Percentiles rank a stretch among this genome's conserved stretches.
Evolutionary conservation across 1,140 invertebrate species (phyloP).

Genomic region (Panagrolaimus sp.): DNA sequence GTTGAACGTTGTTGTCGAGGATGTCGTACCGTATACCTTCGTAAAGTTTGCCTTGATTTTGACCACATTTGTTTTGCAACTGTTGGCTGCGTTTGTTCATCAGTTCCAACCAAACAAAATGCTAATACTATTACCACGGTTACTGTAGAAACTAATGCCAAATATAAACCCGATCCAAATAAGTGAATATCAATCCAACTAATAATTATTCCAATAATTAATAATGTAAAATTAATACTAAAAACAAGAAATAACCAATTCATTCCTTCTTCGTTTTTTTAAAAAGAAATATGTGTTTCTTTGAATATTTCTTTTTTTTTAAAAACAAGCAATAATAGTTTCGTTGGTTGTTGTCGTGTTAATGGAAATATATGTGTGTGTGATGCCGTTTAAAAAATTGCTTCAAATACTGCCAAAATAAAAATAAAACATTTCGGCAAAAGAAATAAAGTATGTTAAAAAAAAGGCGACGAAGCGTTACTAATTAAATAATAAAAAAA

Average conservation of each 20-base stretch:
- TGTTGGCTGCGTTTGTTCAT: slow-evolving; percentile 33
- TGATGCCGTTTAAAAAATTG: too few relatives aligned
- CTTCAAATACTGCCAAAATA: too few relatives aligned
- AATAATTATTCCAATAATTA: slow-evolving; percentile 23
- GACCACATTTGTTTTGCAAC: slow-evolving; percentile 36
- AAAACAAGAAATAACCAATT: slow-evolving; percentile 27
- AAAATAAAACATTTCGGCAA: too few relatives aligned
- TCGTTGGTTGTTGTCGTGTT: too few relatives aligned
- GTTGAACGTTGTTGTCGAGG: slow-evolving; percentile 6
- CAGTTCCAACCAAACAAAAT: slow-evolving; percentile 32
- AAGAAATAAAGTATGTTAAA: too few relatives aligned
- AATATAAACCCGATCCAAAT: slow-evolving; percentile 27
- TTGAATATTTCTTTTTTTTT: too few relatives aligned
- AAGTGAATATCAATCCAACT: slow-evolving; percentile 29
- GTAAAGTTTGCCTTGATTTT: slow-evolving; percentile 26
- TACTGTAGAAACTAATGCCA: slow-evolving; percentile 30
- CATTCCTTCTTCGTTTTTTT: slow-evolving; percentile 8
- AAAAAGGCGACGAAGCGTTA: too few relatives aligned
- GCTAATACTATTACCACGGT: slow-evolving; percentile 29
- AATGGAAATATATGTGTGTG: too few relatives aligned
- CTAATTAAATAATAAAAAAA: too few relatives aligned
- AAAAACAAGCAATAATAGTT: too few relatives aligned
- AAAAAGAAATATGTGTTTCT: too few relatives aligned
- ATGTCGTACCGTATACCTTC: slow-evolving; percentile 21
- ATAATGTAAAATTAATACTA: slow-evolving; percentile 23